Base-by-base conservation (phyloP, 37 sponge, comb jelly and placozoan species). In the Aphrocallistes beatrix region DNA sequence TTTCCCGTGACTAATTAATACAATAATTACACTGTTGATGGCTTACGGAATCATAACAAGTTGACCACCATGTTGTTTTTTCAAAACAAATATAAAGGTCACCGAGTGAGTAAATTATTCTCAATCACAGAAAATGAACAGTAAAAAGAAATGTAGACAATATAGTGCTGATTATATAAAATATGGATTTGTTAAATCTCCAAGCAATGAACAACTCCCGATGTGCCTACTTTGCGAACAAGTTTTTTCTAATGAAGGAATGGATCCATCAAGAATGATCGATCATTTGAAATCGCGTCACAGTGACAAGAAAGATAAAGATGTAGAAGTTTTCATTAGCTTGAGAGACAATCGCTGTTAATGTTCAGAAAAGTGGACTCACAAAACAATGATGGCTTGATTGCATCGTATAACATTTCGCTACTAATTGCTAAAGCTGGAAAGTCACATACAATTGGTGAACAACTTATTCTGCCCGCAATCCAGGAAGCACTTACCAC, bases 131-230 rank as follows among this genome's bases (percentile, higher is more conserved):
- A n/a, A n/a, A n/a, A n/a, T n/a, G n/a, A n/a, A n/a, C n/a, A n/a
- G n/a, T n/a, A n/a, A n/a, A n/a, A n/a, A n/a, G n/a, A n/a, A n/a
- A n/a, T n/a, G n/a, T n/a, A n/a, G 75, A 60, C 75, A 60, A 30
- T 60, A 60, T 60, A 60, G 75, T 60, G 75, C 75, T 60, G 75
- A 60, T 60, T 60, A 60, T 13, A 60, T 60, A 19, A 60, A 60
- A 60, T 60, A 60, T 30, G 75, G 75, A 60, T 60, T 60, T 32
- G 75, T 60, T 60, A 60, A 19, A 60, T 60, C 8, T 60, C 75
- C 75, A 6, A 25, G 28, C 75, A 60, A 60, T 32, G 75, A 60
- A 60, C 75, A 60, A 60, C 75, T 60, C 75, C 75, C 8, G n/a
- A 60, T 13, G 75, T 60, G 75, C 34, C n/a, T 60, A 30, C 3